phyloP scores from a whole-genome alignment of 2,113 vertebrate species.

The Podarcis raffonei region DNA sequence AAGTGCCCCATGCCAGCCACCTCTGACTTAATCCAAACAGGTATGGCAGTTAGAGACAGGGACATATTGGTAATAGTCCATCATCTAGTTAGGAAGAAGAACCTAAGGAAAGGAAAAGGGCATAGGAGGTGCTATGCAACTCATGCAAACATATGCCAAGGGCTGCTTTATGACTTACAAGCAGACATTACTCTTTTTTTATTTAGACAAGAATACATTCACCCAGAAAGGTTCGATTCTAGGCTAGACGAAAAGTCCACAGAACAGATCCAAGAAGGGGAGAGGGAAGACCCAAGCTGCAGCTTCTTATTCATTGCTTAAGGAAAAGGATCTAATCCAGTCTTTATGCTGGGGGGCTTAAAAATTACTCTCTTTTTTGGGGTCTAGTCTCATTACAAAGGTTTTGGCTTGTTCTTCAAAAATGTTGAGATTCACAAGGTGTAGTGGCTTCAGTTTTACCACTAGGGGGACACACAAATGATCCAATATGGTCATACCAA shows the following conservation, averaged over 20 bases:
- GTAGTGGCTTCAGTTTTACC: neutral
- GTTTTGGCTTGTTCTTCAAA: neutral
- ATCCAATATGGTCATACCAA: neutral
- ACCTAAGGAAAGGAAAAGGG: neutral
- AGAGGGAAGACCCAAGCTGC: neutral
- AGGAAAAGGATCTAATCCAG: neutral
- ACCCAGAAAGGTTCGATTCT: neutral
- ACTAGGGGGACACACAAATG: constrained; percentile 32
- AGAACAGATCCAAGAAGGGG: neutral
- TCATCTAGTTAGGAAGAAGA: neutral
- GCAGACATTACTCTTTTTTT: neutral
- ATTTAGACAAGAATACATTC: neutral
- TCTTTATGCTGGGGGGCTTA: neutral
- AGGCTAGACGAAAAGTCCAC: neutral
- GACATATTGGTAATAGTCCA: neutral
- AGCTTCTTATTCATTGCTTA: neutral
- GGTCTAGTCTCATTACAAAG: neutral
- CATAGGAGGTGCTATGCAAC: neutral
- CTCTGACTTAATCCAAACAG: neutral
- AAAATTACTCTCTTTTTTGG: neutral
- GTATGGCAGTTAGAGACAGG: neutral
- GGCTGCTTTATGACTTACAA: neutral
- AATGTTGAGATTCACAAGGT: neutral
- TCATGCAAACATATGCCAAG: neutral
- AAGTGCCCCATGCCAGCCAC: neutral